Evolutionary conservation across 2,113 vertebrate genomes (phyloP).

Genomic region (Pithys albifrons): DNA sequence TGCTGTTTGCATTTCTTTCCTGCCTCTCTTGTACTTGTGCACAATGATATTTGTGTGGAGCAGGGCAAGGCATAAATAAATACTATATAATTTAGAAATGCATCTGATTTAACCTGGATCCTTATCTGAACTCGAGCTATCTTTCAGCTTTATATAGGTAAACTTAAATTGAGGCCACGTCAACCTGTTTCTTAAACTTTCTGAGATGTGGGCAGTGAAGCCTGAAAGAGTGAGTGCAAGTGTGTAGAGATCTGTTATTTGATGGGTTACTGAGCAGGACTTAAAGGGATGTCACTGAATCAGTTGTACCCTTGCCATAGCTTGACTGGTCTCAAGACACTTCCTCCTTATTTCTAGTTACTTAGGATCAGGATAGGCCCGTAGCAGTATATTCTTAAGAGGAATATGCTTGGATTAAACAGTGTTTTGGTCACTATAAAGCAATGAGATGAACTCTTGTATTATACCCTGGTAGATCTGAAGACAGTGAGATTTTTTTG

Average conservation of each 20-base stretch:
- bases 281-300: neutral
- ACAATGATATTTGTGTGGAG: neutral
- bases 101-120: neutral
- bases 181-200: neutral
- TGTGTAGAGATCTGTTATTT: neutral
- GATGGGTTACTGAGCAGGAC: neutral
- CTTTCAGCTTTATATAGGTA: neutral
- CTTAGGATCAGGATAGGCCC: neutral
- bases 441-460: neutral
- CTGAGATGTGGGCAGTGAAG: neutral
- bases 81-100: neutral
- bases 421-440: accelerated
- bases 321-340: neutral
- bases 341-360: neutral
- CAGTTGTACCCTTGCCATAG: neutral
- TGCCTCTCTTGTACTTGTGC: neutral
- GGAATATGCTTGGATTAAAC: neutral
- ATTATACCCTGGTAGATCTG: neutral
- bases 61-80: neutral
- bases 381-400: neutral
- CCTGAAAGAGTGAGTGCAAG: neutral
- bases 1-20: neutral
- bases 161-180: neutral
- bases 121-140: neutral
- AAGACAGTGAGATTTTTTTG: neutral